phyloP scores from a whole-genome alignment of 2,113 vertebrate species.

The Lipophrys pholis region DNA sequence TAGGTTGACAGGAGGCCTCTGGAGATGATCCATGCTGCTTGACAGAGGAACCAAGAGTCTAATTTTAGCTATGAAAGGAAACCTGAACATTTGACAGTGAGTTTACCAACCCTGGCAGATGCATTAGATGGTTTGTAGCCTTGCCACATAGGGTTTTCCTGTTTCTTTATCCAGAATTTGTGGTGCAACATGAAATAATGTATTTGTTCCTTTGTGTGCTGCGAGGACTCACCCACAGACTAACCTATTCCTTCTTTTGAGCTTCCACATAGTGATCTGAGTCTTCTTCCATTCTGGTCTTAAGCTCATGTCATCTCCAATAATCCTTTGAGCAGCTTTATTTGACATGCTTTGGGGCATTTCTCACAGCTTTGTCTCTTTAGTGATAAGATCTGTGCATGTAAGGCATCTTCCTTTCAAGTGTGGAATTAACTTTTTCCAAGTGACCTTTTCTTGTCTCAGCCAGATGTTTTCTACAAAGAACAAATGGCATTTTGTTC shows the following conservation, averaged over 20 bases:
- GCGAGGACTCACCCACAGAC: constrained; percentile 12
- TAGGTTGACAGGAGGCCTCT: constrained; percentile 42
- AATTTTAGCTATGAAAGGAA: constrained; percentile 35
- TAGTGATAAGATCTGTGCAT: constrained; percentile 44
- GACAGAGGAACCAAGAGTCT: constrained; percentile 39
- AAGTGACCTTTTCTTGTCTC: constrained; percentile 53
- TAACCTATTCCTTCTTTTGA: not conserved
- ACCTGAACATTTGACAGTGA: constrained; percentile 30
- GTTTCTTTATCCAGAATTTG: constrained; percentile 19
- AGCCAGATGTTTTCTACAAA: constrained; percentile 41
- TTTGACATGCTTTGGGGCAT: constrained; percentile 9
- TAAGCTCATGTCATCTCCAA: constrained; percentile 22
- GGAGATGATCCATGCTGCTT: constrained; percentile 37
- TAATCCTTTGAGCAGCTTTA: constrained; percentile 38
- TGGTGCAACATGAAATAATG: constrained; percentile 11
- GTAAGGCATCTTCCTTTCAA: constrained; percentile 36
- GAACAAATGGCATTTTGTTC: constrained; percentile 43
- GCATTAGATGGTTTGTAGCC: constrained; percentile 10
- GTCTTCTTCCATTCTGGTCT: constrained; percentile 2
- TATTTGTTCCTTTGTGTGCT: constrained; percentile 15
- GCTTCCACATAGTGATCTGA: not conserved
- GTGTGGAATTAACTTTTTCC: constrained; percentile 33
- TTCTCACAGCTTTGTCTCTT: constrained; percentile 22
- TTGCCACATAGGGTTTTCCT: constrained; percentile 15
- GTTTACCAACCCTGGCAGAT: constrained; percentile 26